These are phyloP conservation scores for Phrynocephalus vlangalii DNA, from an alignment of 2,797 vertebrate genomes.

Conservation along the genomic window DNA sequence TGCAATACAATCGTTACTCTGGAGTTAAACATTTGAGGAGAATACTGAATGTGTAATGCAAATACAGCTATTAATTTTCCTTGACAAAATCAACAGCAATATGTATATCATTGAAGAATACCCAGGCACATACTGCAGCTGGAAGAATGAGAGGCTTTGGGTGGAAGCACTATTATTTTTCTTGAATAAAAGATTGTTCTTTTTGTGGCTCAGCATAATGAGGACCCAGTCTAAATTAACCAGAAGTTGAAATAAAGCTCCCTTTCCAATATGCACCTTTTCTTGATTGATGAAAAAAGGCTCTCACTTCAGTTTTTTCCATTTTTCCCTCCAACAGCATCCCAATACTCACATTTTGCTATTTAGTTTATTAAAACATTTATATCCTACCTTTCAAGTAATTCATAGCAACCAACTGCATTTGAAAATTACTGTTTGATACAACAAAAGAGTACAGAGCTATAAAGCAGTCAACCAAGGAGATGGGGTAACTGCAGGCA, in stretches of 20 bases:
- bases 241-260: slow-evolving; percentile 2
- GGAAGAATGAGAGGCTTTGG: background rate
- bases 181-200: slow-evolving; percentile 16
- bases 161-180: background rate
- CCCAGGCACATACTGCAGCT: slow-evolving; percentile 5
- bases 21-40: slow-evolving; percentile 77
- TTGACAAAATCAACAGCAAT: slow-evolving; percentile 56
- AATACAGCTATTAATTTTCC: slow-evolving; percentile 72
- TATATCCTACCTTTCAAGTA: background rate
- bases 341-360: background rate
- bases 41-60: slow-evolving; percentile 72
- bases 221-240: background rate
- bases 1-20: slow-evolving; percentile 75
- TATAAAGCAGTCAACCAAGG: background rate
- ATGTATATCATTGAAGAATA: slow-evolving; percentile 28
- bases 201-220: slow-evolving; percentile 9
- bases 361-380: slow-evolving; percentile 1
- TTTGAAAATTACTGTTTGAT: background rate
- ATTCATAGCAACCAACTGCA: background rate
- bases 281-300: slow-evolving; percentile 1
- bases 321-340: background rate
- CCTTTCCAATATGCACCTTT: background rate
- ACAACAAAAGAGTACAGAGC: background rate
- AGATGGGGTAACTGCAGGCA: background rate
- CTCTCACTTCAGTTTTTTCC: background rate